A percentile compares a stretch with the other conserved stretches of the same genome.
phyloP scores from a whole-genome alignment of 1,140 invertebrate species.

The Anadara kagoshimensis region DNA sequence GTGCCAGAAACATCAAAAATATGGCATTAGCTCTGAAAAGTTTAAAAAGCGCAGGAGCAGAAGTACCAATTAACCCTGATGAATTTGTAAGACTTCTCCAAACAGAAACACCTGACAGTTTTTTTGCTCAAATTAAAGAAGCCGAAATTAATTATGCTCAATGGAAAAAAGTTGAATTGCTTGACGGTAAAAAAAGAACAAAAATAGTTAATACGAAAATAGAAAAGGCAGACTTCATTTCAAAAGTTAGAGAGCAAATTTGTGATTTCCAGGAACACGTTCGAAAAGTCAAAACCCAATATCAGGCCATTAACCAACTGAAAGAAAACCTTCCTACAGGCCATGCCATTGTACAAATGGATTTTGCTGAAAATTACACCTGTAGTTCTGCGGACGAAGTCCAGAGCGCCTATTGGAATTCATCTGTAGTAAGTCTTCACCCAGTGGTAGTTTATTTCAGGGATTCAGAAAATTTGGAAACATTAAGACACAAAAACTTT shows the following conservation, averaged over 20 bases:
- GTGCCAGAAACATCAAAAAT: constrained; percentile 36
- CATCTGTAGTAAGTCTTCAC: constrained; percentile 33
- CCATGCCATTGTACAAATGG: constrained; percentile 42
- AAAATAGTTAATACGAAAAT: constrained; percentile 14
- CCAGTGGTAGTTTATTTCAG: constrained; percentile 32
- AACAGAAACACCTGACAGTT: neutral
- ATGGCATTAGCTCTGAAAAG: constrained; percentile 23
- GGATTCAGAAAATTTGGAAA: constrained; percentile 29
- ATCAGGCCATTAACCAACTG: constrained; percentile 24
- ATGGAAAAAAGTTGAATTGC: constrained; percentile 15
- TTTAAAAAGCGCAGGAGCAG: constrained; percentile 3
- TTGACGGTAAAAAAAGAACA: constrained; percentile 26
- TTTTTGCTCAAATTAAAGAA: neutral
- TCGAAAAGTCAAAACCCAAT: constrained; percentile 36
- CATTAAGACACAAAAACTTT: constrained; percentile 20
- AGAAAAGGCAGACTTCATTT: constrained; percentile 7
- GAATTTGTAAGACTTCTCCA: constrained; percentile 17
- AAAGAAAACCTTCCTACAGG: constrained; percentile 24
- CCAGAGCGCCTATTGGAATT: constrained; percentile 40
- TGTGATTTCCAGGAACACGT: constrained; percentile 16
- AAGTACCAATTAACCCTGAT: constrained; percentile 25
- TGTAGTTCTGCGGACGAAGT: constrained; percentile 34
- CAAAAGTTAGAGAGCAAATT: constrained; percentile 13
- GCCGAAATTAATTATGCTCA: neutral
- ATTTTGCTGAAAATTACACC: constrained; percentile 41